Evolutionary conservation across 1,140 invertebrate genomes (phyloP), one percentile per base, ranked within the genome.

Genomic region (Caenorhabditis inopinata): DNA sequence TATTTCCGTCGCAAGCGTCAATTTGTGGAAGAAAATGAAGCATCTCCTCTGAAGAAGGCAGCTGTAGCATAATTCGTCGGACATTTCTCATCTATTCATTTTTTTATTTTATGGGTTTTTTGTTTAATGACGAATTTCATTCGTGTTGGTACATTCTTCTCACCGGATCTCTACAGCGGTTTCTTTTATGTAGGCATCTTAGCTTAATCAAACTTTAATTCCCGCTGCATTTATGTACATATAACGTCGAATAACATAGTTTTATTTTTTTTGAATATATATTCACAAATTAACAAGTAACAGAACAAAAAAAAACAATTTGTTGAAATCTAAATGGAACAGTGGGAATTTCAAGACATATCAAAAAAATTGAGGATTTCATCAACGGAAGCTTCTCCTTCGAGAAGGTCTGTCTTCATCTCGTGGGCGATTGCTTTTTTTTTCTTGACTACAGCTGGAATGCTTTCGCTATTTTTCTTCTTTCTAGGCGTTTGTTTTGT

Each of bases 321-420:
- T n/a, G n/a, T n/a, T n/a, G n/a, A 75, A 58, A 74, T 47, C 27
- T 76, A 14, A 29, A 80, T 49, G 23, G 38, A 16, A 35, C 7
- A 5, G 23, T 5, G n/a, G n/a, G n/a, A 25, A 51, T n/a, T 42
- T 80, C 11, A 38, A 74, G 42, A 51, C 78, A 68, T 68, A 38
- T 68, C 58, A 51, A 53, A 81, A 73, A 73, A 58, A 62, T 48
- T 42, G 45, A 58, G 51, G 25, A 81, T 81, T 35, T 81, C 80
- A 16, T 81, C 76, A 7, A 81, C 80, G 0, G 75, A 78, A 5
- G 58, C 27, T 73, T 81, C 80, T 18, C 80, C 80, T 18, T 77
- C 80, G 14, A 47, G 21, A 12, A 81, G 75, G 21, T 45, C n/a
- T 11, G 76, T 78, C 29, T 62, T 42, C 16, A 47, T 21, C 2